Evolutionary conservation across 92 coral and sea anemone genomes (phyloP), one percentile per base, ranked within the genome.

Genomic region (Phymanthus crucifer): DNA sequence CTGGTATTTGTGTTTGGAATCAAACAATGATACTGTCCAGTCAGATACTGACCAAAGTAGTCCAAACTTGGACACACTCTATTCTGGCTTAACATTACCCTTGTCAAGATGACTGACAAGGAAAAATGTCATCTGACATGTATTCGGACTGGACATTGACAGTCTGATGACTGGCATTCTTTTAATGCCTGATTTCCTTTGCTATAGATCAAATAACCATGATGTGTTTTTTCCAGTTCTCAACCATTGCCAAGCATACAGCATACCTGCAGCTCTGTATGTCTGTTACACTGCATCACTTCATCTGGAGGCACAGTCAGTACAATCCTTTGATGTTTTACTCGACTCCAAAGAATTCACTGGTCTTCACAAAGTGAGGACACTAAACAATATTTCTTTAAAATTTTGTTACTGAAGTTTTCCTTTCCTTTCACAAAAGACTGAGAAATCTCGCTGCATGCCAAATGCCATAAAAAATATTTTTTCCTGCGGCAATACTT

Each of bases 221-320:
- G 17, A 11, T 19, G 56, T 71, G 32, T n/a, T 56, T 61, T 77
- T 72, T 81, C 58, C 86, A 94, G 97, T 85, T 78, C 47, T 91
- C 58, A 86, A 80, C 26, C 91, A 88, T 78, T 93, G 96, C 69
- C 99, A 95, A 61, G 86, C 93, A 26, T 80, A 78, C 81, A 43
- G 72, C 13, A 32, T 87, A 26, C 92, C 95, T 1, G 98, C 99
- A n/a, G 90, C 92, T 19, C 81, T 89, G 79, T 95, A 78, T 79
- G 92, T 93, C 0, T 94, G 98, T 56, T 89, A 88, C 79, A 87
- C 94, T 6, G 95, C 85, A 74, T 81, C 95, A 32, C 79, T 85
- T 3, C 81, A 86, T 24, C 57, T 90, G 4, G 99, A 95, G 71
- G 85, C 88, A 27, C 89, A 84, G 68, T 78, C 91, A 56, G 88